Base-by-base conservation (phyloP, 2,888 invertebrate species). In the Spicauda simplicius region DNA sequence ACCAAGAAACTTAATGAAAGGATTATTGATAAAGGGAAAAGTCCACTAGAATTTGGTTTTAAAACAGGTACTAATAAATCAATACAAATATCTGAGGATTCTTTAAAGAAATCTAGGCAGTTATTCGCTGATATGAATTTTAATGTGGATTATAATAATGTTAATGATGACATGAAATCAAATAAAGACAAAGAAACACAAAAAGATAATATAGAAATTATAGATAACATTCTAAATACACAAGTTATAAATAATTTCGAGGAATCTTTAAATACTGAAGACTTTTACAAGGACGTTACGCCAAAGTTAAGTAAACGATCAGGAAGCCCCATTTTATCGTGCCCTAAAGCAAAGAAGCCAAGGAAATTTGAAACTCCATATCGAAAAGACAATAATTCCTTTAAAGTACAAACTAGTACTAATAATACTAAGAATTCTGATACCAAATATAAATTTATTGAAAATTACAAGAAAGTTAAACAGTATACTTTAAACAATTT, bases 241-340 rank as follows among this genome's bases (percentile, higher is more conserved):
- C 85, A 90, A 86, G 72, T 88, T 0, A 70, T 90, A 12, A 81
- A 86, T 56, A 83, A 93, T 69, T 93, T 93, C 68, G 83, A 89
- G 67, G 77, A 86, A 16, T 78, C 81, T 14, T 72, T 93, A 54
- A 77, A 86, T 48, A 87, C 90, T 6, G 87, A 90, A 77, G 88
- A 91, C 75, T 88, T 93, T 69, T 69, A 70, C 67, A 79, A 75
- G 66, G 72, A 72, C 16, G 66, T 70, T 60, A 77, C 80, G 7
- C 79, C 82, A 1, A 75, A 71, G 54, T 75, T 74, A 54, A 77
- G 0, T 41, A 90, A 89, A 76, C 79, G 91, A 74, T 83, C 90
- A 0, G 84, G 82, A 0, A 91, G 92, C 58, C 92, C 93, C 0
- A 91, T 93, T 53, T 70, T 93, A 0, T 86, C 84, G 0, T 92